Base-by-base conservation (phyloP, 1,140 invertebrate genomes). In the Pseudomyrmex concolor region DNA sequence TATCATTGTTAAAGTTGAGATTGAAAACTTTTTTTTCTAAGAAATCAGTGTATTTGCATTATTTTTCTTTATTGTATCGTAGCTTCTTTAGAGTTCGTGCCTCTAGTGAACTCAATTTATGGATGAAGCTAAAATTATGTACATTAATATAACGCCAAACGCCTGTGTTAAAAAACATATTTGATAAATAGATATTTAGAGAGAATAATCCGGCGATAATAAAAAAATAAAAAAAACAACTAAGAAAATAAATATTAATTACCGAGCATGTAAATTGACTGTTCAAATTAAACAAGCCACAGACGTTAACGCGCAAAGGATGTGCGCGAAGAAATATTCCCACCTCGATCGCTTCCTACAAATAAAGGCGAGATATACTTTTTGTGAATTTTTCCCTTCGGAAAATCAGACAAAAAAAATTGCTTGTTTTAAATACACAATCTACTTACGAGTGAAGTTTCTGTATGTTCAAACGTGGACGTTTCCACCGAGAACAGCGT, bases 291-390 rank as follows among this genome's bases (percentile, higher is more conserved):
- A 76, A 64, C 2, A 76, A 43, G 12, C 22, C 73, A n/a, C 12
- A 76, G 25, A 76, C 25, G 63, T 12, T 64, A n/a, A 64, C 15
- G 2, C 48, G 48, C 19, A 76, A 64, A 7, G 60, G 73, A 51
- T 54, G 48, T 0, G 12, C 10, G 8, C 10, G 48, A 54, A 76
- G n/a, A 22, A 34, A 43, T 17, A 76, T 2, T 54, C 73, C 73
- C 48, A 76, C 15, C 3, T 76, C 73, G n/a, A 64, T 76, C 1
- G 48, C 48, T 64, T 64, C 73, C 73, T 76, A 54, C 62, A 76
- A 63, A 45, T 1, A 59, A 45, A 1, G 12, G 57, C 2, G 2
- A 10, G 50, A 48, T 34, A 74, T 43, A 4, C 5, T 74, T 22
- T 3, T 60, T 48, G 3, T 54, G 43, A 71, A 0, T 45, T 43